These are phyloP conservation scores for Limnephilus auricula DNA, from an alignment of 2,888 invertebrate genomes.

Conservation along the genomic window DNA sequence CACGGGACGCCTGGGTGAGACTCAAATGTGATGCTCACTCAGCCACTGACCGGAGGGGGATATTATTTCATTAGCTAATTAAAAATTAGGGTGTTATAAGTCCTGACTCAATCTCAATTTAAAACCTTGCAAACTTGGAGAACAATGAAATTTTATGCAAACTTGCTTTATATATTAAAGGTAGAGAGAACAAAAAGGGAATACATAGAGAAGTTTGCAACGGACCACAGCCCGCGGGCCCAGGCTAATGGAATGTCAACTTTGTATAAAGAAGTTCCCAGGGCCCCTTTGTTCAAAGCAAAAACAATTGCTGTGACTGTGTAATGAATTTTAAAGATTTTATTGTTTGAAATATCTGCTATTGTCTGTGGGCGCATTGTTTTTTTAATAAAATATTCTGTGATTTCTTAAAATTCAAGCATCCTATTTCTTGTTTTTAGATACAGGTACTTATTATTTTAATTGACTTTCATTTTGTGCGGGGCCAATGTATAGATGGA, in stretches of 20 bases:
- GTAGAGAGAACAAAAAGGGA: background rate
- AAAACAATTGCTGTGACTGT: background rate
- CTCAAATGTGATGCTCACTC: no score
- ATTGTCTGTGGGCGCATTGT: background rate
- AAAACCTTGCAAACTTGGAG: background rate
- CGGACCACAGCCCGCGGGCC: slow-evolving; percentile 14
- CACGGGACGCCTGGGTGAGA: no score
- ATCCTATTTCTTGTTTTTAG: background rate
- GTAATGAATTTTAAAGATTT: background rate
- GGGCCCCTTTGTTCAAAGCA: background rate
- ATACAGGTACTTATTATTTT: background rate
- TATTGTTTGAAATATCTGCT: background rate
- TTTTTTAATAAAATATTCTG: background rate
- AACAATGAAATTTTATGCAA: slow-evolving; percentile 10
- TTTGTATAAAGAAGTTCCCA: background rate
- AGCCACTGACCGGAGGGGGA: no score
- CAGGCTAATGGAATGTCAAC: slow-evolving; percentile 19
- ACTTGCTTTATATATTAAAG: slow-evolving; percentile 3
- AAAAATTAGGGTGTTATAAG: no score
- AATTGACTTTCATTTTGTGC: background rate
- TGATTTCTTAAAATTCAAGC: background rate
- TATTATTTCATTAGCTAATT: no score
- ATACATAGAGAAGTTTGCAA: background rate
- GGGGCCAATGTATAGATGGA: background rate
- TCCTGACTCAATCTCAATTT: background rate